These are phyloP conservation scores for Turritopsis rubra DNA, from an alignment of 30 jellyfish, hydroid and myxozoan species.

Conservation along the genomic window DNA sequence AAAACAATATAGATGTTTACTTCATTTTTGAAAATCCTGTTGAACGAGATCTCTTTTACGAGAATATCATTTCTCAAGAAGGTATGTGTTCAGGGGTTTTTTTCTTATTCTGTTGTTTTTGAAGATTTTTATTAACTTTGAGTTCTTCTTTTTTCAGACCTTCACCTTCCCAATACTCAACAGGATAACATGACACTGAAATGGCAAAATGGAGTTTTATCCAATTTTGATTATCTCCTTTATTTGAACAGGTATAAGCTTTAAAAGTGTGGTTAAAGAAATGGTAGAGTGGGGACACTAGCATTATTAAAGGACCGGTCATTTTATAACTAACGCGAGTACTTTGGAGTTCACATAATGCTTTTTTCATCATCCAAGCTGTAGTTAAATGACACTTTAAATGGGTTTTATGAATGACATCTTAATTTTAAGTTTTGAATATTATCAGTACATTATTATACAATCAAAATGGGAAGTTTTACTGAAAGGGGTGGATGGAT, in stretches of 20 bases:
- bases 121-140: background rate
- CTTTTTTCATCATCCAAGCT: too few relatives aligned
- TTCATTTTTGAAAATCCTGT: slow-evolving; percentile 59
- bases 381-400: too few relatives aligned
- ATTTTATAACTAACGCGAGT: too few relatives aligned
- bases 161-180: slow-evolving; percentile 43
- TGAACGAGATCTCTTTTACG: slow-evolving; percentile 50
- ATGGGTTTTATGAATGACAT: too few relatives aligned
- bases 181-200: slow-evolving; percentile 77
- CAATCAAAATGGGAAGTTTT: too few relatives aligned
- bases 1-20: slow-evolving; percentile 40
- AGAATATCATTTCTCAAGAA: slow-evolving; percentile 48
- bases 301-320: too few relatives aligned
- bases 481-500: too few relatives aligned
- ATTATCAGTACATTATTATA: too few relatives aligned
- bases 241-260: slow-evolving; percentile 71
- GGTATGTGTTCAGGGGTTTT: slow-evolving; percentile 24
- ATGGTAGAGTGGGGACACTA: too few relatives aligned
- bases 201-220: slow-evolving; percentile 95
- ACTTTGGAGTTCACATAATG: too few relatives aligned
- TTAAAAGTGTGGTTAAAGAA: background rate
- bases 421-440: too few relatives aligned
- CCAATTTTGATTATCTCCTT: slow-evolving; percentile 78
- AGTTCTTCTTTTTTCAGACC: slow-evolving; percentile 24
- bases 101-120: background rate